Conservation (phyloP, 1,140 invertebrate species). For the Brachionus calyciflorus region DNA sequence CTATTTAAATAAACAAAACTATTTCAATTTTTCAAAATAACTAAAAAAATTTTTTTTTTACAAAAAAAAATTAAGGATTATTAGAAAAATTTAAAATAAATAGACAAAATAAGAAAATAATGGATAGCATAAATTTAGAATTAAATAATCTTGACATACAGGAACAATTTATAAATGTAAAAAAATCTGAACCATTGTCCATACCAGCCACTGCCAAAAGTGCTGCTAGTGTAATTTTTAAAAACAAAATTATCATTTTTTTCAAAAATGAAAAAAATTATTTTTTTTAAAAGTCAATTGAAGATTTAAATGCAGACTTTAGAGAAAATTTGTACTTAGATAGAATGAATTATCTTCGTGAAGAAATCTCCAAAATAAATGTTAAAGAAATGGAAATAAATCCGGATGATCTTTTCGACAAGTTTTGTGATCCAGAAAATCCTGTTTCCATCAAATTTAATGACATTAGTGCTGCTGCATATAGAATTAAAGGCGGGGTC, state of each 20-base stretch:
- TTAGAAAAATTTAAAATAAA: no score
- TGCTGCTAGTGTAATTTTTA: background rate
- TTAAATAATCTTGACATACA: no score
- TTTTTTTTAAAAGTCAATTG: background rate
- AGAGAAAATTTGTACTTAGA: conserved; percentile 27
- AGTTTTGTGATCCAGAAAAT: conserved; percentile 73
- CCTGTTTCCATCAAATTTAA: conserved; percentile 75
- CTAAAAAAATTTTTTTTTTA: no score
- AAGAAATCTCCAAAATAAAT: background rate
- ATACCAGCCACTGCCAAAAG: no score
- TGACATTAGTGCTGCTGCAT: conserved; percentile 83
- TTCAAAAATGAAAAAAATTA: background rate
- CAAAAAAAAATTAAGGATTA: no score
- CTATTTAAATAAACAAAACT: no score
- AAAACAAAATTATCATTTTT: background rate
- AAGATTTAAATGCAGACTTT: background rate
- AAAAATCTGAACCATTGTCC: no score
- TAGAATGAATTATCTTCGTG: background rate
- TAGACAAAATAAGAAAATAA: no score
- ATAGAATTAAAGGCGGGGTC: conserved; percentile 78
- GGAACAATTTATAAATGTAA: no score
- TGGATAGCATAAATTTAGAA: no score
- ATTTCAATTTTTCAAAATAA: no score
- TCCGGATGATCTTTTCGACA: conserved; percentile 63
- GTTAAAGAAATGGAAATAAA: conserved; percentile 23